phyloP scores from a whole-genome alignment of 2,797 vertebrate genomes.

The Anas capensis region DNA sequence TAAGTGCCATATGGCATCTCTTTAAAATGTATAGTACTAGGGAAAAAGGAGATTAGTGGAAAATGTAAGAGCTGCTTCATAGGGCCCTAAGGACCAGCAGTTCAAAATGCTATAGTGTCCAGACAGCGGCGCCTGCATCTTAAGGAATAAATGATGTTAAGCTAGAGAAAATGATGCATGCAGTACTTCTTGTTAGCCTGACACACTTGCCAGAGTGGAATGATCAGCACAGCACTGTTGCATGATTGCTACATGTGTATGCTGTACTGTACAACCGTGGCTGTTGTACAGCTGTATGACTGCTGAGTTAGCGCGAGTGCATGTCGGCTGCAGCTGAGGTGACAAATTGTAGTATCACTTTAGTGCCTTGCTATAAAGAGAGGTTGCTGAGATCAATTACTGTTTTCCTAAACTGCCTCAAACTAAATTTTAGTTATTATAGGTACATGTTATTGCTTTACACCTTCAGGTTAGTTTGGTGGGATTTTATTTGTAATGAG shows the following conservation, averaged over 20 bases:
- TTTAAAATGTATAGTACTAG: slow-evolving; percentile 47
- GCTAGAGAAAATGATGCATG: slow-evolving; percentile 1
- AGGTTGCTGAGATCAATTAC: not conserved
- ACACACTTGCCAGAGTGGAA: not conserved
- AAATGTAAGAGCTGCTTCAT: slow-evolving; percentile 65
- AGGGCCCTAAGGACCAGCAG: slow-evolving; percentile 48
- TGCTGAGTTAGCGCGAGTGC: not conserved
- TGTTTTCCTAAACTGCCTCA: not conserved
- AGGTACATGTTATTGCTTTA: not conserved
- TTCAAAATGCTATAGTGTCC: slow-evolving; percentile 60
- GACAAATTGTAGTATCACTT: not conserved
- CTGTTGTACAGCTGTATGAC: not conserved
- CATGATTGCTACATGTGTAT: not conserved
- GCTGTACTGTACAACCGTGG: not conserved
- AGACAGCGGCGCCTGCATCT: slow-evolving; percentile 19
- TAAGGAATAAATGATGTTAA: slow-evolving; percentile 57
- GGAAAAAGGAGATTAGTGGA: slow-evolving; percentile 39
- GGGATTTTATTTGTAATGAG: not conserved
- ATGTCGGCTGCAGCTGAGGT: not conserved
- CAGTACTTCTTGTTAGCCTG: slow-evolving; percentile 18
- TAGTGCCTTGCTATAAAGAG: not conserved
- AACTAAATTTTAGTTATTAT: not conserved
- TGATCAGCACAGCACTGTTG: not conserved
- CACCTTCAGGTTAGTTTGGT: not conserved
- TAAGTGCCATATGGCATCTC: slow-evolving; percentile 68